Evolutionary conservation across 2,888 invertebrate species (phyloP).

Genomic region (Drosophila kanekoi): DNA sequence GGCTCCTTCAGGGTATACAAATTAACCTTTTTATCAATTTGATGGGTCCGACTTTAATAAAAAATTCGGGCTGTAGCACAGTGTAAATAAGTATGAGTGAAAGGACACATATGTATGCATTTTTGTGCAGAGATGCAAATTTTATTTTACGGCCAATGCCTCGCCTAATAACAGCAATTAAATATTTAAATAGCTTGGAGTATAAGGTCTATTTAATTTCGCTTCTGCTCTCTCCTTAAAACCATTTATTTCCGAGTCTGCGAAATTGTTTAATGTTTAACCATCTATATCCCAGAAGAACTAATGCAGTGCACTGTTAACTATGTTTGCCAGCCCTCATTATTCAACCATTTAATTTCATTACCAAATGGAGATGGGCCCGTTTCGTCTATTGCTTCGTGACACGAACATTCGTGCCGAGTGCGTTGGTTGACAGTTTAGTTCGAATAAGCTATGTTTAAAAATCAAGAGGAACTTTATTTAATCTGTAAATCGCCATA

Average conservation of each 20-base stretch:
- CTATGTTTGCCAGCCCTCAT: not conserved
- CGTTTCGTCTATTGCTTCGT: not conserved
- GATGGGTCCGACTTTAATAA: too few species aligned
- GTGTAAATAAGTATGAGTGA: not conserved
- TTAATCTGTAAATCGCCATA: too few species aligned
- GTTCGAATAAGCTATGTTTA: too few species aligned
- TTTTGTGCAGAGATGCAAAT: not conserved
- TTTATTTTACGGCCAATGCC: constrained; percentile 30
- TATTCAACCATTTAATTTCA: constrained; percentile 15
- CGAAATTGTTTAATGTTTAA: constrained; percentile 9
- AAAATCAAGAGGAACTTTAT: too few species aligned
- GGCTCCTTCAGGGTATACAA: too few species aligned
- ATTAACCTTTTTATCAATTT: too few species aligned
- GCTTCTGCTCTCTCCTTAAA: not conserved
- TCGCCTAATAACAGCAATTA: constrained; percentile 24
- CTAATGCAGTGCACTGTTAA: not conserved
- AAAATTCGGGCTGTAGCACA: not conserved
- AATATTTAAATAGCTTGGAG: constrained; percentile 12
- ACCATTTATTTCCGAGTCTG: constrained; percentile 1
- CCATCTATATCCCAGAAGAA: constrained; percentile 26
- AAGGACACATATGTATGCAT: not conserved
- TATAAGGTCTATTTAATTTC: constrained; percentile 1
- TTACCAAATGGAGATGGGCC: not conserved
- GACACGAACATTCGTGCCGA: too few species aligned
- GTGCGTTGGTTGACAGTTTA: too few species aligned